Evolutionary conservation across 2,888 invertebrate genomes (phyloP), one percentile per base, ranked within the genome.

Genomic region (Eutolmus rufibarbis): DNA sequence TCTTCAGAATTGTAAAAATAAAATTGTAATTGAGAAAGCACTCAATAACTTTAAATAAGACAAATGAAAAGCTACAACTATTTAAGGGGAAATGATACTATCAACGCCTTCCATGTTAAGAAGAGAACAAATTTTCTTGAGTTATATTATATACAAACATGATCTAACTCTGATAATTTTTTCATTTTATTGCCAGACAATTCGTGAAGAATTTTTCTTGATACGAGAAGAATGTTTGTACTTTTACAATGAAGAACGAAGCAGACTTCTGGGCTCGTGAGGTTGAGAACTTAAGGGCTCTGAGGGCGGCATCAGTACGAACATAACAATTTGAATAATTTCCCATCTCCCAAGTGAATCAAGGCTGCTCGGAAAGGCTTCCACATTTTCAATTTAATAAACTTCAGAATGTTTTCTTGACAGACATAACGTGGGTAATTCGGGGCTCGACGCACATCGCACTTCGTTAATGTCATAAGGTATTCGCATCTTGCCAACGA

Each of bases 351-450:
- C 78, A 43, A 43, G 78, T 19, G 78, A 78, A 43, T 43, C 78
- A 23, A 37, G 23, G 37, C 78, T 78, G 37, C 43, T 43, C 56
- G 8, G 56, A 40, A 28, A 81, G 31, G 14, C 81, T 51, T 81
- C 51, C 81, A 81, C 56, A 81, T 81, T 81, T 81, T 81, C 81
- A 81, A 81, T 81, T 81, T 81, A 81, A 56, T 81, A 81, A 81
- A 56, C 81, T 56, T 56, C 31, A 51, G 34, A 81, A 56, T 56
- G 81, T 81, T 56, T 81, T 81, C 81, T 81, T 81, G 56, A 81
- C 56, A 81, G 81, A 81, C 81, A 56, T 81, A 81, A 81, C 56
- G 81, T 81, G 56, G 81, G 81, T 81, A 56, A 81, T 81, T 56
- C 81, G 46, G n/a, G 31, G 19, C 19, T 23, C 43, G 40, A 23